Evolutionary conservation across 1,140 invertebrate genomes (phyloP), one percentile per base, ranked within the genome.

Genomic region (Drosophila mauritiana): DNA sequence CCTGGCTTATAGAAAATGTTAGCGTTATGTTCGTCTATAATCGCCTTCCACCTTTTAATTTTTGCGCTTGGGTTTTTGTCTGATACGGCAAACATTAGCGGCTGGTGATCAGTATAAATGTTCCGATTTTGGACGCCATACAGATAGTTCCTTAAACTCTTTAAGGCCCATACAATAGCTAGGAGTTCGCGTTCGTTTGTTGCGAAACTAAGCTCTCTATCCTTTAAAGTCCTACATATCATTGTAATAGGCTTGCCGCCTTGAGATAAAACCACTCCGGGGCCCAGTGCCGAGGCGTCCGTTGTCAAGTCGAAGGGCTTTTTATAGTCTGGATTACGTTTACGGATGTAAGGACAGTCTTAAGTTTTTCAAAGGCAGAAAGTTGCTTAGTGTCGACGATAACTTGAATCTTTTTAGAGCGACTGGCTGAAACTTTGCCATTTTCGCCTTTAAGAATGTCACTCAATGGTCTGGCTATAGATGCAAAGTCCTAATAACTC

Each of bases 11-110:
- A 56, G 8, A 56, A 55, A n/a, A 55, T 39, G 3, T 59, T 11
- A 8, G 52, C 52, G 15, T 10, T 12, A 15, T 49, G 52, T 10
- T 59, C 34, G 5, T 63, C 48, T 52, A 62, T 53, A 34, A 37
- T 65, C 22, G 20, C 55, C 25, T 49, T 63, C 43, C 57, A 69
- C 12, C 51, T 25, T 27, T 61, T 55, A 10, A 56, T 56, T 43
- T 70, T 56, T 15, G 67, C 54, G 25, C 36, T 62, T 15, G 31
- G 20, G 48, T 39, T 58, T 10, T 27, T 37, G n/a, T n/a, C n/a
- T n/a, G n/a, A n/a, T n/a, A n/a, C n/a, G n/a, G n/a, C n/a, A n/a
- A n/a, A n/a, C n/a, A 11, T 58, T 42, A 11, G 34, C 31, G 31
- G 31, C 8, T 34, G 20, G 20, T 20, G 20, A 20, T 20, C 20